Evolutionary conservation across 2,113 vertebrate genomes (phyloP), one percentile per base, ranked within the genome.

Genomic region (Miniopterus natalensis): DNA sequence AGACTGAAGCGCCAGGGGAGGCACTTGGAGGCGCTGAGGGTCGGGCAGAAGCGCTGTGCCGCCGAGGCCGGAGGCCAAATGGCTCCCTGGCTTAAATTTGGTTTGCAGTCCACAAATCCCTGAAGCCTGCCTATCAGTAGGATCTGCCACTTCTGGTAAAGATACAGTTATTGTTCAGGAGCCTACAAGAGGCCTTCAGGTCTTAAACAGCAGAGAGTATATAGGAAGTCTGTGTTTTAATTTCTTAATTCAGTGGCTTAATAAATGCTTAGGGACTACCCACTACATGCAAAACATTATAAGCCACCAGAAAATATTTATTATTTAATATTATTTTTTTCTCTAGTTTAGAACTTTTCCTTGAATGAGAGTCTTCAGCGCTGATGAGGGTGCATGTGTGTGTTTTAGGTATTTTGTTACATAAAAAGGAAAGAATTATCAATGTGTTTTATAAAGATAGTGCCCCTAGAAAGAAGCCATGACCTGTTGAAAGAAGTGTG

Each of bases 401-500:
- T n/a, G 4, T 71, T 47, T 90, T 87, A 83, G 79, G 11, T 92
- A 57, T 80, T 90, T 77, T 61, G 18, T 74, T 51, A 49, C 10
- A 31, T 59, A 27, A 17, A 88, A 65, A 88, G 78, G 74, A 83
- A 97, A 84, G 47, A 92, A 79, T 61, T 71, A 75, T 63, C 75
- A 65, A 92, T 81, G 91, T 96, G 94, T 75, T 96, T 90, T 61
- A 40, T 18, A 36, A 74, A 95, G 97, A 97, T 96, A 97, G 96
- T 25, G 63, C 92, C 78, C 59, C n/a, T 71, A 70, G 83, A 83
- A 86, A 92, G 96, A 80, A 87, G 68, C n/a, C 70, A 80, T 92
- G 96, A 96, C 91, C 86, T 87, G 27, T 81, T 97, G 96, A 93
- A 96, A 97, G 97, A 92, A 20, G 15, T 92, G 83, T 94, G 93